Base-by-base conservation (phyloP, 2,888 invertebrate species). In the Cheilosia soror region DNA sequence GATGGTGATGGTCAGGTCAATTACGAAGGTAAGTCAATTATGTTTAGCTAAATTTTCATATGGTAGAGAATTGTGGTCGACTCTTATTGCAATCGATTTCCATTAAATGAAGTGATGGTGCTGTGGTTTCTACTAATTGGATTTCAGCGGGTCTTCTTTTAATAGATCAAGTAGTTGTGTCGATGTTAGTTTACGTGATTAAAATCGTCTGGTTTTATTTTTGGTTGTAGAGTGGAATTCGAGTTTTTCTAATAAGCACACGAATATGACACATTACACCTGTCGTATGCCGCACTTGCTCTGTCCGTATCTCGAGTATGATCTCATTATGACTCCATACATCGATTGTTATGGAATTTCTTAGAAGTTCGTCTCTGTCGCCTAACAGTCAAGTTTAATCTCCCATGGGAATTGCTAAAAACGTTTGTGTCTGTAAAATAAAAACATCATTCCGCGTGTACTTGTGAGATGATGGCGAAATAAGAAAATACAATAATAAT, bases 1-100 rank as follows among this genome's bases (percentile, higher is more conserved):
- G 99, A 99, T 93, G 98, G 98, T 92, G 99, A 99, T 93, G 99
- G 99, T 90, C 98, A 99, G 95, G 98, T 99, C 90, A 91, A 92
- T 91, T 91, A 91, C 89, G 91, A 92, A 91, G 91, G 91, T 92
- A 88, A 88, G 89, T 84, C 15, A 25, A 58, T 33, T 5, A n/a
- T 31, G 5, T 20, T 31, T 25, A 27, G 2, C 15, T 13, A 20
- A 20, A 15, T 40, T 29, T 49, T 11, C 11, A 15, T 15, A 27
- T 5, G 4, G 29, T 33, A 9, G 15, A 65, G 40, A 31, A n/a
- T 37, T 37, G 37, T 9, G 37, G 37, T n/a, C 44, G n/a, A 60
- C 71, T 58, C n/a, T 2, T 6, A 5, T 47, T 47, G 15, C 6
- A 5, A 13, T 42, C 5, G 4, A 15, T 15, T 15, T 15, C 5